Conservation (phyloP, 2,113 vertebrate genomes). For the Heterochromis multidens region DNA sequence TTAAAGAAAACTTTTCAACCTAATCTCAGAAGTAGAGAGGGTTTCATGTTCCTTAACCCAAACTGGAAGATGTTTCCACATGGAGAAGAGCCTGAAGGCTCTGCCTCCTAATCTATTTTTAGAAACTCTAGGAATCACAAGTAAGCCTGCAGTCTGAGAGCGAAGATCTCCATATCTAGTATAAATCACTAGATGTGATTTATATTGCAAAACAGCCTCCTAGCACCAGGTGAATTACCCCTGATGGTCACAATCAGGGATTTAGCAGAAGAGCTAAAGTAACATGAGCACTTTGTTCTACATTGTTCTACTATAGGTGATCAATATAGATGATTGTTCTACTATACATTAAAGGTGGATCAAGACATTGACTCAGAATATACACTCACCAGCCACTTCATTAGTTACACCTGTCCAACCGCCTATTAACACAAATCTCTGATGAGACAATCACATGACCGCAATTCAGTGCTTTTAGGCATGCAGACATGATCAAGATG, state of each 20-base stretch:
- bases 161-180: not conserved
- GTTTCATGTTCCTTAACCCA: not conserved
- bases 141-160: not conserved
- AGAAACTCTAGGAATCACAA: not conserved
- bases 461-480: not conserved
- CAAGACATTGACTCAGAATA: not conserved
- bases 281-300: not conserved
- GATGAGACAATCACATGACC: not conserved
- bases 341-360: not conserved
- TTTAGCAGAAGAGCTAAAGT: not conserved
- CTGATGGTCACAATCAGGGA: accelerated
- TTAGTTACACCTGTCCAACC: not conserved
- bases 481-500: not conserved
- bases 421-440: not conserved
- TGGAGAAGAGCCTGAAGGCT: not conserved
- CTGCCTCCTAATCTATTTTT: not conserved
- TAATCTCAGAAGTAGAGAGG: not conserved
- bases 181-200: not conserved
- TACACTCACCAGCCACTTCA: not conserved
- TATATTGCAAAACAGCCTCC: not conserved
- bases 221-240: not conserved
- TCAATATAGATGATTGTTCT: too few species aligned
- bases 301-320: too few species aligned
- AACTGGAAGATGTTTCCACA: not conserved
- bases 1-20: not conserved